Evolutionary conservation across 2,888 invertebrate genomes (phyloP), one percentile per base, ranked within the genome.

Genomic region (Gasteruption jaculator): DNA sequence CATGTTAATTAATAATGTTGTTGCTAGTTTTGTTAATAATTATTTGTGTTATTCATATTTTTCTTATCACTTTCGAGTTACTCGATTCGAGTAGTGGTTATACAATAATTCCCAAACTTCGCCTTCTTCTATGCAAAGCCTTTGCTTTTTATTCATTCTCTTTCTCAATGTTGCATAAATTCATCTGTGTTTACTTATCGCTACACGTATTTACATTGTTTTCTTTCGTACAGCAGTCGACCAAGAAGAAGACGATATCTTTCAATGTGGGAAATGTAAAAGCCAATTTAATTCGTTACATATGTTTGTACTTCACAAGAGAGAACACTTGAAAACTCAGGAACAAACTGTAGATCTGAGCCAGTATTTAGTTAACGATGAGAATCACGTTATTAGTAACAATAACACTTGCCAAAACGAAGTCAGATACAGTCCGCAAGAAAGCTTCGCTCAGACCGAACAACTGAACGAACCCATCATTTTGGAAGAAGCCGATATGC

Each of bases 211-310:
- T n/a, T n/a, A n/a, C n/a, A 14, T 36, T 18, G 11, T 38, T 36
- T 37, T 44, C 19, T 21, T 33, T 16, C 39, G 19, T 35, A n/a
- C 32, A 68, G 68, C 60, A 3, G 61, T 68, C 12, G 65, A 67
- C 50, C 66, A 69, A 45, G 79, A 79, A 52, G 80, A 82, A 43
- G 81, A 81, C 54, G 84, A 84, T 68, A 71, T 82, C 42, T 83
- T 83, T 65, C 81, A 82, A 50, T 84, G 85, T 68, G 84, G 84
- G 19, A 73, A 76, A 59, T 85, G 84, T 62, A 83, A 82, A 65
- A 75, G 76, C 46, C 78, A 80, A 54, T 84, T 80, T 58, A 77
- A 76, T 30, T 77, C 78, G 0, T 66, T 84, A 46, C 64, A 75
- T 41, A 56, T 74, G 41, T 84, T 83, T 63, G 62, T 83, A 40